Base-by-base conservation (phyloP, 2,797 vertebrate genomes). In the Euphonia xanthogaster region DNA sequence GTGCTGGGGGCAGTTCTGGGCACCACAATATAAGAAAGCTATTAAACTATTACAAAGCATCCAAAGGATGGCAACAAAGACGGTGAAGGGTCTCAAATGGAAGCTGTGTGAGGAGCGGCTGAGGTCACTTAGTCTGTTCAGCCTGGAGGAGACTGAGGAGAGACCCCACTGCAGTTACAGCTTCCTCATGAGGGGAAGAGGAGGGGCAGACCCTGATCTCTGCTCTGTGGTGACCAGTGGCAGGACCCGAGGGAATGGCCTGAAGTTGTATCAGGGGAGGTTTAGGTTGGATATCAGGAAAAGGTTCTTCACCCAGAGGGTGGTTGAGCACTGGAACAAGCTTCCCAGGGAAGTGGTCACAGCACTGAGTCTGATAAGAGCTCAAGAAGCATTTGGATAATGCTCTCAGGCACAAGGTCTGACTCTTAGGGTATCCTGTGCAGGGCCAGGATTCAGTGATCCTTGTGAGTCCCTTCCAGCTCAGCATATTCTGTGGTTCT, bases 61-160 rank as follows among this genome's bases (percentile, higher is more conserved):
- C n/a, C 54, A 47, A 2, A 76, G 54, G 47, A 53, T 28, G 10
- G 7, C 30, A 5, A 22, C 3, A 4, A 47, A 7, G 17, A 22
- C 54, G 30, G 11, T 47, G 47, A 47, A 54, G 33, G 30, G 24
- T 16, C 28, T 51, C 2, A 3, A 44, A 15, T 12, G 6, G 45
- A 75, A 51, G 37, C 27, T 0, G 0, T 27, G 0, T n/a, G 28
- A 39, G 39, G 5, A 67, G 13, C 0, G 0, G 16, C 21, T 60
- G 54, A 60, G 23, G 8, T 3, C 54, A 60, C 20, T 45, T 53
- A 47, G 24, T 30, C 11, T 76, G 24, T 30, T 68, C 63, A 76
- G 63, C 28, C 24, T n/a, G 24, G 54, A 45, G 33, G 7, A 66
- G 2, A 20, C 37, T 44, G n/a, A 51, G 31, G 17, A 6, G 13